Evolutionary conservation across 2,797 vertebrate genomes (phyloP).

Genomic region (Hypotaenidia philippensis): DNA sequence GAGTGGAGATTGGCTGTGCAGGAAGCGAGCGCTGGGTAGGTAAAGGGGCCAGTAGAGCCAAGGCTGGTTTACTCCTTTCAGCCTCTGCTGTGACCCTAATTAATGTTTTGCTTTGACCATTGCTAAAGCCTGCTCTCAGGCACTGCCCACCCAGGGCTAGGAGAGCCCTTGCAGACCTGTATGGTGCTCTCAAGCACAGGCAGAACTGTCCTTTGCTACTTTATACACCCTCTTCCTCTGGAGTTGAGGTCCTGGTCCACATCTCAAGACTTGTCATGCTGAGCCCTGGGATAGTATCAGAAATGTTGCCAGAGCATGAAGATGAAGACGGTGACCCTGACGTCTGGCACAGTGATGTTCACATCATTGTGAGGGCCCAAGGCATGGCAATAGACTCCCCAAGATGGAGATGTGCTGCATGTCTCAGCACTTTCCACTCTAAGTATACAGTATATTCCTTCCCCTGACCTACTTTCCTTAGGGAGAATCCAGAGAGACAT

Average conservation of each 20-base stretch:
- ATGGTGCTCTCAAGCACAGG: not conserved
- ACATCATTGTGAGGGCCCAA: not conserved
- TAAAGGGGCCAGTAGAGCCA: not conserved
- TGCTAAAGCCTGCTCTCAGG: not conserved
- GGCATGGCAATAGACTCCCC: not conserved
- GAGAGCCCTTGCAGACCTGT: not conserved
- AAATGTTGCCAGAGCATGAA: not conserved
- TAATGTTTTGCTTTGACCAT: not conserved
- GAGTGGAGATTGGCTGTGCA: not conserved
- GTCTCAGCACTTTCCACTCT: not conserved
- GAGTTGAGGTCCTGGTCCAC: not conserved
- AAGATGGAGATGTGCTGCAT: not conserved
- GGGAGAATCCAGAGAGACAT: not conserved
- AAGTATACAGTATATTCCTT: not conserved
- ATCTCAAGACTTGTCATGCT: not conserved
- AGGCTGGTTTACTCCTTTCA: not conserved
- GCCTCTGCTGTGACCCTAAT: not conserved
- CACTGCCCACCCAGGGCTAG: not conserved
- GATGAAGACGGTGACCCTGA: not conserved
- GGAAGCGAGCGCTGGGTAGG: not conserved
- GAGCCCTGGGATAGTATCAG: not conserved
- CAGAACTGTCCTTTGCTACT: not conserved
- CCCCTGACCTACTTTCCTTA: not conserved
- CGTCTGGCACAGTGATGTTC: not conserved
- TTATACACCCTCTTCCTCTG: not conserved